Percentiles rank a stretch among this genome's conserved stretches.
phyloP scores from a whole-genome alignment of 2,113 vertebrate genomes.

The Dissostichus mawsoni region DNA sequence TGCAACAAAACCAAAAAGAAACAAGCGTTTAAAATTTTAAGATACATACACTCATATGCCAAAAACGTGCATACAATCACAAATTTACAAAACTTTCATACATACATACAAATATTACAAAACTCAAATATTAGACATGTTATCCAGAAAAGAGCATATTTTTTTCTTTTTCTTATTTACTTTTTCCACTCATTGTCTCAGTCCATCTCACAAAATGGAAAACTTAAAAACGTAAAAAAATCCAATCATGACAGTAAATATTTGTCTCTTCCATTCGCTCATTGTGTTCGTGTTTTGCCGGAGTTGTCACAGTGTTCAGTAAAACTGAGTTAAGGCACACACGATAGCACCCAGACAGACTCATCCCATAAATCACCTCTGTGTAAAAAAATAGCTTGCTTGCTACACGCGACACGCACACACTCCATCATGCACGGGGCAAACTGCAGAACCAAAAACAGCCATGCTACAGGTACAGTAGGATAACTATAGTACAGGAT shows the following conservation, averaged over 20 bases:
- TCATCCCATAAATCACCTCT: conserved; percentile 64
- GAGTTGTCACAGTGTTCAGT: conserved; percentile 80
- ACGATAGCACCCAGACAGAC: conserved; percentile 58
- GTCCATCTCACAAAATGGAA: conserved; percentile 61
- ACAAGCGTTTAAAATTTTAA: conserved; percentile 79
- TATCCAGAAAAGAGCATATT: conserved; percentile 70
- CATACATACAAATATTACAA: conserved; percentile 77
- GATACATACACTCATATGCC: conserved; percentile 82
- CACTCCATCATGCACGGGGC: conserved; percentile 63
- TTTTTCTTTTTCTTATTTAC: conserved; percentile 34
- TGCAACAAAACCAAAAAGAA: conserved; percentile 76
- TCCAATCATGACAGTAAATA: conserved; percentile 40
- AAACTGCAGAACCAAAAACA: conserved; percentile 65
- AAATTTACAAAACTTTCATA: conserved; percentile 81
- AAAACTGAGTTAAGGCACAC: conserved; percentile 68
- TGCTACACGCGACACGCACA: conserved; percentile 33
- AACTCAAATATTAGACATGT: conserved; percentile 78
- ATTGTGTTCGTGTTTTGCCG: conserved; percentile 63
- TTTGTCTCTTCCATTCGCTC: conserved; percentile 62
- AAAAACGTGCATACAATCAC: conserved; percentile 82
- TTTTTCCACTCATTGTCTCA: conserved; percentile 59
- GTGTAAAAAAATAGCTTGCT: conserved; percentile 69
- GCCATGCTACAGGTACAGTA: conserved; percentile 79
- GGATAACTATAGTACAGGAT: conserved; percentile 77
- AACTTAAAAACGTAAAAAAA: conserved; percentile 30